These are phyloP conservation scores for Eubucco bourcierii DNA, from an alignment of 2,113 vertebrate genomes.

Conservation along the genomic window DNA sequence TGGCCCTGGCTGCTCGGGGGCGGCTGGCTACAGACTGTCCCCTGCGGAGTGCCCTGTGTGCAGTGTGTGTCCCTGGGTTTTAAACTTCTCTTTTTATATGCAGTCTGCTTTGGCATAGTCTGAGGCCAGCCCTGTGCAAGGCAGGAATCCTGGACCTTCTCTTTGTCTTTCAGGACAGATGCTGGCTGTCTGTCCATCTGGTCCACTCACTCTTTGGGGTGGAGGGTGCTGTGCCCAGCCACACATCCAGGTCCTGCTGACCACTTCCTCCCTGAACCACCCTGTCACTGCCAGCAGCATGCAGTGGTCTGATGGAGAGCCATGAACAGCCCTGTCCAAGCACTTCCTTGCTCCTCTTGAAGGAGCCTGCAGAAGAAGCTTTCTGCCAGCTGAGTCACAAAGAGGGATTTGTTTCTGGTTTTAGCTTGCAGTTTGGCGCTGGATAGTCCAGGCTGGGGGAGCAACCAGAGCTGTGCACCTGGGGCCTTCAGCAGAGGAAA, in stretches of 20 bases:
- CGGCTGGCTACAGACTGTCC: not conserved
- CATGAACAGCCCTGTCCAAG: not conserved
- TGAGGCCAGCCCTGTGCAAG: not conserved
- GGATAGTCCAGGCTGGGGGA: not conserved
- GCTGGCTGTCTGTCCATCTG: constrained; percentile 8
- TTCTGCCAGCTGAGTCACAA: not conserved
- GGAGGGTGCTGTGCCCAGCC: constrained; percentile 15
- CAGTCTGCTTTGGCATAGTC: constrained; percentile 21
- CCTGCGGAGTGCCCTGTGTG: not conserved
- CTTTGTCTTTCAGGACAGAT: constrained; percentile 1
- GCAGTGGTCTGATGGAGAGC: not conserved
- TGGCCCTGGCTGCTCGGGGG: constrained; percentile 12
- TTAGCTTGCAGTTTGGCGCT: not conserved
- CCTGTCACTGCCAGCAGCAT: not conserved
- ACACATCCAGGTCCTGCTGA: not conserved
- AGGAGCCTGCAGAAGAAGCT: not conserved
- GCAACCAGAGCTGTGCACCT: not conserved
- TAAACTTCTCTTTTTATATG: not conserved
- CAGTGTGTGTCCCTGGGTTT: not conserved
- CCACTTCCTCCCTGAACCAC: not conserved
- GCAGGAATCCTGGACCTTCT: not conserved
- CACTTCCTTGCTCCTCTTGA: constrained; percentile 9
- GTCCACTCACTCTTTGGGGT: not conserved
- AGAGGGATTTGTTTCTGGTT: constrained; percentile 32
- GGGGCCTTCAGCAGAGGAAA: not conserved